Evolutionary conservation across 1,140 invertebrate species (phyloP).

Genomic region (Calycopis cecrops): DNA sequence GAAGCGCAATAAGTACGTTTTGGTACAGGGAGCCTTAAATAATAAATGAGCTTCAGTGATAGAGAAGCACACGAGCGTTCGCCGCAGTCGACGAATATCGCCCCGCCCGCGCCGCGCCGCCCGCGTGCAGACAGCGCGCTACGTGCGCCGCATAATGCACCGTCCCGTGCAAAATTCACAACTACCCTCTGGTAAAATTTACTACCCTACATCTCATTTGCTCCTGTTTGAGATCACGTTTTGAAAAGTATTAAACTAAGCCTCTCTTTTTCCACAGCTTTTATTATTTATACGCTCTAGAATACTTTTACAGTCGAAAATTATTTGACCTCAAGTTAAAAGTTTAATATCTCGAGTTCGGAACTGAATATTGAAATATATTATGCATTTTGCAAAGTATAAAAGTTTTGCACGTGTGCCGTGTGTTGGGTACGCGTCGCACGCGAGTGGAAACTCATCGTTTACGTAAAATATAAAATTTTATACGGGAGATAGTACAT

Average conservation of each 20-base stretch:
- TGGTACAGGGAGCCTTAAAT: slow-evolving; percentile 56
- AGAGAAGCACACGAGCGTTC: slow-evolving; percentile 48
- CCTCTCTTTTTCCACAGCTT: slow-evolving; percentile 19
- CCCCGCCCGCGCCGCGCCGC: slow-evolving; percentile 35
- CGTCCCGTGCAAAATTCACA: slow-evolving; percentile 67
- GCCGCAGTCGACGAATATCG: slow-evolving; percentile 39
- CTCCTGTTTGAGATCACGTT: slow-evolving; percentile 48
- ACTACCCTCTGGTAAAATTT: slow-evolving; percentile 65
- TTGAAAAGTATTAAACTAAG: slow-evolving; percentile 25
- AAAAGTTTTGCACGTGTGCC: slow-evolving; percentile 54
- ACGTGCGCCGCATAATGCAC: slow-evolving; percentile 70
- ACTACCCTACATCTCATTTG: slow-evolving; percentile 64
- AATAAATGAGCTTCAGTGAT: slow-evolving; percentile 66
- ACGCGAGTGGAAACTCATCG: slow-evolving; percentile 36
- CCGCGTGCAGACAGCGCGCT: slow-evolving; percentile 62
- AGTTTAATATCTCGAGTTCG: slow-evolving; percentile 13
- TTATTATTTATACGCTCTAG: slow-evolving; percentile 9
- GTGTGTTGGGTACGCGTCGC: slow-evolving; percentile 39
- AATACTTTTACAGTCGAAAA: slow-evolving; percentile 12
- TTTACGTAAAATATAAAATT: slow-evolving; percentile 13
- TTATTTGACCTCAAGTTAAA: slow-evolving; percentile 15
- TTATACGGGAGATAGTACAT: slow-evolving; percentile 6
- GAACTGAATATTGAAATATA: slow-evolving; percentile 33
- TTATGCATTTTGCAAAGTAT: slow-evolving; percentile 58
- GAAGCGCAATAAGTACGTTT: slow-evolving; percentile 48